phyloP scores from a whole-genome alignment of 2,797 vertebrate species.

The Sebastes nivosus region DNA sequence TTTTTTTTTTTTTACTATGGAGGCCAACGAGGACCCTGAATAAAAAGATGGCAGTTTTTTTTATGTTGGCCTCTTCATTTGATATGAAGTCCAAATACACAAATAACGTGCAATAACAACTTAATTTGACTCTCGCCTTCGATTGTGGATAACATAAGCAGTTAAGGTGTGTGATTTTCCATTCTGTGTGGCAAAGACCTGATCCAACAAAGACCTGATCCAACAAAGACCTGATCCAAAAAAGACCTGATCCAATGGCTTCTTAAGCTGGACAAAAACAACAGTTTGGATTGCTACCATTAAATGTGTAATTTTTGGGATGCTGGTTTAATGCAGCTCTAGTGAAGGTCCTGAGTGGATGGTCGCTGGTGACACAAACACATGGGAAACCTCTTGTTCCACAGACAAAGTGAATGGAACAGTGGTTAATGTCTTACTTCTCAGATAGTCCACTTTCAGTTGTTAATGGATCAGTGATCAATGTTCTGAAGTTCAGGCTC shows the following conservation, averaged over 20 bases:
- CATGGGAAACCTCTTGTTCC: slow-evolving; percentile 35
- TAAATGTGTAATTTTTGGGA: slow-evolving; percentile 10
- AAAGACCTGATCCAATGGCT: background rate
- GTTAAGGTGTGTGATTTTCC: slow-evolving; percentile 16
- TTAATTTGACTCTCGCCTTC: slow-evolving; percentile 5
- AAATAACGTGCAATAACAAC: slow-evolving; percentile 56
- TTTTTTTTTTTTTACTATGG: background rate
- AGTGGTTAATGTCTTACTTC: background rate
- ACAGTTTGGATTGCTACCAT: slow-evolving; percentile 2
- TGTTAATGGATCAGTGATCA: slow-evolving; percentile 10
- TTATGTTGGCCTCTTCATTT: slow-evolving; percentile 47
- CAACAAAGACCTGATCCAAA: background rate
- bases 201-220: no score
- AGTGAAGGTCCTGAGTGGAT: slow-evolving; percentile 65
- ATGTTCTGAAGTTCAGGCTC: background rate
- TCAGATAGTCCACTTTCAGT: slow-evolving; percentile 27
- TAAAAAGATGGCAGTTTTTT: slow-evolving; percentile 54
- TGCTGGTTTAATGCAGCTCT: slow-evolving; percentile 30
- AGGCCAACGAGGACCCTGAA: slow-evolving; percentile 37
- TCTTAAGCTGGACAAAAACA: slow-evolving; percentile 3
- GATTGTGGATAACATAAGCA: slow-evolving; percentile 25
- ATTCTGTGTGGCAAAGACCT: background rate
- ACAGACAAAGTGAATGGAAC: slow-evolving; percentile 46
- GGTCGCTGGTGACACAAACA: slow-evolving; percentile 54
- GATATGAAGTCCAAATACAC: slow-evolving; percentile 48